Base-by-base conservation (phyloP, 1,140 invertebrate species). In the Rhagoletis pomonella region DNA sequence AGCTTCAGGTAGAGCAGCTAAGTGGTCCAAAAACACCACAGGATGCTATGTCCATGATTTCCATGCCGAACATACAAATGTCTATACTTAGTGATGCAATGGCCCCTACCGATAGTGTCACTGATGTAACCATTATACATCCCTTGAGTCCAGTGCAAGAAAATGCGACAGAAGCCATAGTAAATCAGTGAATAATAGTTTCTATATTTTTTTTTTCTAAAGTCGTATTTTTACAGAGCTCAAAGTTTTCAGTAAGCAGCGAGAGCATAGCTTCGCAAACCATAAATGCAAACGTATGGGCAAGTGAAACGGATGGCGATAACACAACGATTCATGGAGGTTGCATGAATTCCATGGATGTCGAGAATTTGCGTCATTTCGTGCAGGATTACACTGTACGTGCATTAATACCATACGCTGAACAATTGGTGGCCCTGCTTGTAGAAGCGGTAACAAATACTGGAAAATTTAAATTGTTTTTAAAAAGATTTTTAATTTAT, bases 381-480 rank as follows among this genome's bases (percentile, higher is more conserved):
- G 95, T 99, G 55, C 96, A 97, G 89, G 98, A 99, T 88, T 99
- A 98, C 94, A 95, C 96, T 89, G 94, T 96, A 17, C 96, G 96
- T 91, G 96, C 97, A 44, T 93, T 99, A 55, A 94, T 99, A 86
- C 98, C 98, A 50, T 97, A 98, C 93, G 95, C 98, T 67, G 98
- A 99, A 92, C 96, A 96, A 90, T 96, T 97, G 93, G 97, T 99
- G 89, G 95, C 94, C 88, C 94, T 96, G 86, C 93, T 99, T 29
- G 97, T 96, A 93, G 98, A 99, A 92, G 95, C 97, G 88, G 96
- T 97, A 93, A 93, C 93, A 93, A 7, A n/a, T 3, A 64, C 1
- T 60, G 17, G 62, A 73, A 86, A 39, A 58, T 42, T 50, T 12
- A 44, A 62, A 44, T 85, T 50, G n/a, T 55, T 86, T 19, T 87